Evolutionary conservation across 2,113 vertebrate genomes (phyloP).

Genomic region (Mirounga angustirostris): DNA sequence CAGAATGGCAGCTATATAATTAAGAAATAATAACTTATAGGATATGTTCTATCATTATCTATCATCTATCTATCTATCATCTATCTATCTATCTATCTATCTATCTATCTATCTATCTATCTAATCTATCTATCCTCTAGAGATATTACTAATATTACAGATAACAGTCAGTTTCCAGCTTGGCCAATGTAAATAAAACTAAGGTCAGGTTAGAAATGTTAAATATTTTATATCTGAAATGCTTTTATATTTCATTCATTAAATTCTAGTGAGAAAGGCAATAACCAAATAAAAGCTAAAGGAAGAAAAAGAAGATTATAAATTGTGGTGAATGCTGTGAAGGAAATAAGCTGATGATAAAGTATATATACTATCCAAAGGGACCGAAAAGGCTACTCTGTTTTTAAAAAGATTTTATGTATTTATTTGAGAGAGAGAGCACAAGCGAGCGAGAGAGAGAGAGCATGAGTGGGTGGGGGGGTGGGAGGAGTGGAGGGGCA

Average conservation of each 20-base stretch:
- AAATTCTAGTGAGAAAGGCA: background rate
- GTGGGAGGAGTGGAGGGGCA: background rate
- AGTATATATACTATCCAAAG: background rate
- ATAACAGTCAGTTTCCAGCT: background rate
- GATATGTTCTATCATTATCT: background rate
- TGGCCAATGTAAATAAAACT: conserved; percentile 12
- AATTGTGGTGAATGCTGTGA: background rate
- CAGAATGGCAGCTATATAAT: background rate
- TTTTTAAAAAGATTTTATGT: background rate
- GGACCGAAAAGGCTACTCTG: background rate
- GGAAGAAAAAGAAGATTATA: conserved; percentile 37
- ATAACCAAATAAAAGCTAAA: background rate
- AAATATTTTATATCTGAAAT: conserved; percentile 17
- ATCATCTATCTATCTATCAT: background rate
- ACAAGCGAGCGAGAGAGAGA: background rate
- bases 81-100: background rate
- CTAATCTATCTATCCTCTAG: background rate
- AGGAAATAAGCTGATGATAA: background rate
- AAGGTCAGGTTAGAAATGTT: background rate
- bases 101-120: no score
- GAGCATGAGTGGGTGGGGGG: no score
- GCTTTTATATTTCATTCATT: conserved; percentile 19
- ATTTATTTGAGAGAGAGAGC: background rate
- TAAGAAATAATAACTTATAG: background rate
- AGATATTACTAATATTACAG: conserved; percentile 33